Conservation (phyloP, 2,113 vertebrate genomes). For the Euleptes europaea region DNA sequence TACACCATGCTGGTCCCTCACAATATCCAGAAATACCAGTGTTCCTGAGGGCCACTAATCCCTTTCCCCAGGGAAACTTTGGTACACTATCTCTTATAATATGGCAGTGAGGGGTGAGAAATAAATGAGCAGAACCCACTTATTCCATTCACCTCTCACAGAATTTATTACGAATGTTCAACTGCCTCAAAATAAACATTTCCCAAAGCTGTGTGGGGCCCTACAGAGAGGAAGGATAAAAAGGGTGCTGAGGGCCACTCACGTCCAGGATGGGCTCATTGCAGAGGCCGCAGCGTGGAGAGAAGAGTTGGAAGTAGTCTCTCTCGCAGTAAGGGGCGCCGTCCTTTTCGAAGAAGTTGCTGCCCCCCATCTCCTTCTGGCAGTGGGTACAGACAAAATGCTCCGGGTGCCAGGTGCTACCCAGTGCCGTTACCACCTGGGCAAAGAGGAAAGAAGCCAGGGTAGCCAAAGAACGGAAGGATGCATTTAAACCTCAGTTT, state of each 20-base stretch:
- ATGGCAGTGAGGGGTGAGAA: no score
- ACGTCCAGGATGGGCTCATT: conserved; percentile 89
- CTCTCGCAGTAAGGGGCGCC: conserved; percentile 88
- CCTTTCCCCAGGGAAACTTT: no score
- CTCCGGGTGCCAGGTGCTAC: conserved; percentile 90
- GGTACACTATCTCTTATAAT: no score
- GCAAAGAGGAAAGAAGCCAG: no score
- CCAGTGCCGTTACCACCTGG: conserved; percentile 89
- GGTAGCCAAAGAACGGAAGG: neutral
- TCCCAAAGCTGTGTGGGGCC: no score
- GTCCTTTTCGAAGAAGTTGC: conserved; percentile 94
- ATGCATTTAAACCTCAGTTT: neutral
- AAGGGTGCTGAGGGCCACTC: conserved; percentile 34
- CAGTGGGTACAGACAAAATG: conserved; percentile 90
- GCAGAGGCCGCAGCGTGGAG: conserved; percentile 89
- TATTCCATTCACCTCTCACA: neutral
- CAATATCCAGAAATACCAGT: neutral
- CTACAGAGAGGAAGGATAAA: no score
- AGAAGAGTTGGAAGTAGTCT: conserved; percentile 90
- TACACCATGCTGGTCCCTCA: no score
- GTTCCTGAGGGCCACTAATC: neutral
- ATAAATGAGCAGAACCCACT: no score
- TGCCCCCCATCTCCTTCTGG: conserved; percentile 83
- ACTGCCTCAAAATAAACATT: neutral
- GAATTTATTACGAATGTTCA: neutral